A percentile compares a stretch with the other conserved stretches of the same genome.
Conservation (phyloP, 2,797 vertebrate species). For the Amazona finschi region DNA sequence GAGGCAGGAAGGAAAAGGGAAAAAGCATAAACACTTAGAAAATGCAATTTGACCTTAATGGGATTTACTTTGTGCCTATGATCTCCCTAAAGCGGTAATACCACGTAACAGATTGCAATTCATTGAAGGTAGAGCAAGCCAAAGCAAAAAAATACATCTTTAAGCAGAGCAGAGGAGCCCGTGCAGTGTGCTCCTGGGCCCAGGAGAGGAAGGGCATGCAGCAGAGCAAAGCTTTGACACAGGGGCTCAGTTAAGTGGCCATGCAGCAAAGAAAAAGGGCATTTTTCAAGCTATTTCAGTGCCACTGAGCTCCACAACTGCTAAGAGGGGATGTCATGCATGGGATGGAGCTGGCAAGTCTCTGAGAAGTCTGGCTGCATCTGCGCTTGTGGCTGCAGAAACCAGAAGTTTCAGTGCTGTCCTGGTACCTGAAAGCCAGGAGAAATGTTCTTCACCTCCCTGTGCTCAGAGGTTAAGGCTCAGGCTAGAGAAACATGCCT, state of each 20-base stretch:
- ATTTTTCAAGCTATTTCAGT: background rate
- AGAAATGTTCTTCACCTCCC: background rate
- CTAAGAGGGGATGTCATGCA: accelerated
- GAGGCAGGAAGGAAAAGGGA: background rate
- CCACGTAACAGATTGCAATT: background rate
- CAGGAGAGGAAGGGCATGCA: background rate
- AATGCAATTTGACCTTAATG: background rate
- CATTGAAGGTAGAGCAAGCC: background rate
- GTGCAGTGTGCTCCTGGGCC: too few relatives aligned
- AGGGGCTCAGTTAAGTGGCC: background rate
- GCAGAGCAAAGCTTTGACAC: background rate
- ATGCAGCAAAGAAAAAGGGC: background rate
- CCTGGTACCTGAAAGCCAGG: background rate
- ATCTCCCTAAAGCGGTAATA: background rate
- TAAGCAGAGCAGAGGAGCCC: background rate
- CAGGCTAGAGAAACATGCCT: background rate
- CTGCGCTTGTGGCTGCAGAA: background rate
- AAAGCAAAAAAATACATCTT: background rate
- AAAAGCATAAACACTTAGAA: background rate
- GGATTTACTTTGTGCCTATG: background rate
- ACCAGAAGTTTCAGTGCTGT: background rate
- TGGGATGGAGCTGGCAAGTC: background rate
- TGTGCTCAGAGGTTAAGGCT: accelerated
- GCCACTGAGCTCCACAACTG: background rate
- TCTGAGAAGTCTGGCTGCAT: background rate